These are phyloP conservation scores for Amazonetta brasiliensis DNA, from an alignment of 2,797 vertebrate genomes.

Conservation along the genomic window DNA sequence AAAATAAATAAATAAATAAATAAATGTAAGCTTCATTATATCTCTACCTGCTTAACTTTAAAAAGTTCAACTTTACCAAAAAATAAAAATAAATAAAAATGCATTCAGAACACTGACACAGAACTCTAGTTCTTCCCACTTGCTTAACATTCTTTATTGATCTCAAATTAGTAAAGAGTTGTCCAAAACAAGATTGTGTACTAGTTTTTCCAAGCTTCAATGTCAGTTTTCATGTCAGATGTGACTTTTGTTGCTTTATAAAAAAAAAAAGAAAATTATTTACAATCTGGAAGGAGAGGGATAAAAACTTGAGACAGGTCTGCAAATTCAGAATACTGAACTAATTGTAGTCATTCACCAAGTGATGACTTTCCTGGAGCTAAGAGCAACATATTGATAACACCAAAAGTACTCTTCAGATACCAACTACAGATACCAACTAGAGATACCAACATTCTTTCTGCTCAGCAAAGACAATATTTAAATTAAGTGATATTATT, in stretches of 20 bases:
- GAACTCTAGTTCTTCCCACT: not conserved
- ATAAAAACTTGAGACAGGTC: not conserved
- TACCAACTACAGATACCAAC: not conserved
- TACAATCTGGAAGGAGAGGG: not conserved
- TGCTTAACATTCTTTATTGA: not conserved
- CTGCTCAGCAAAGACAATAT: not conserved
- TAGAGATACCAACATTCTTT: not conserved
- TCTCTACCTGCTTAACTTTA: not conserved
- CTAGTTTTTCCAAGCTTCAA: not conserved
- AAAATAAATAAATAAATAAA: not conserved
- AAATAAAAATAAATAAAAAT: not conserved
- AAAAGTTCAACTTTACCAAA: not conserved
- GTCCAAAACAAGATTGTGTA: fast-evolving
- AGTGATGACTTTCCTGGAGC: not conserved
- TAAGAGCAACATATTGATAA: not conserved
- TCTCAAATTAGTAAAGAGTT: not conserved
- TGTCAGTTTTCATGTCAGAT: not conserved
- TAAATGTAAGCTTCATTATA: not conserved
- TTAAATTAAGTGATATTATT: not conserved
- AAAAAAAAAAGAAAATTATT: fast-evolving
- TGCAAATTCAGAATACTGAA: not conserved
- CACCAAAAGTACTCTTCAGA: not conserved
- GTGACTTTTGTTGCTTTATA: not conserved
- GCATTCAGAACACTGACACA: not conserved
- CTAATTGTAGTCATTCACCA: not conserved